phyloP scores from a whole-genome alignment of 2,888 invertebrate genomes.

The Nephrocerus scutellatus region DNA sequence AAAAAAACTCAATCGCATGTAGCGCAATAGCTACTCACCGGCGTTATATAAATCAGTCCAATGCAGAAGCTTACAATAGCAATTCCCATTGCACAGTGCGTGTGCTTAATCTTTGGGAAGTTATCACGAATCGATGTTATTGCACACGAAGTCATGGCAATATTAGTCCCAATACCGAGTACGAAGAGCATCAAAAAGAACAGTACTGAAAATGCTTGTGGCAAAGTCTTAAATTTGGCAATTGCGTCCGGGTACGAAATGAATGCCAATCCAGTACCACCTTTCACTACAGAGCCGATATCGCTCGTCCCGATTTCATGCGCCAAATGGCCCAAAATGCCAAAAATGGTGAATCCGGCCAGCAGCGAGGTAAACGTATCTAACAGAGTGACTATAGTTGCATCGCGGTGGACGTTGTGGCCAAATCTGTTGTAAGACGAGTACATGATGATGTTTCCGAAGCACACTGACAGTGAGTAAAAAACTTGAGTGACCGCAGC shows the following conservation, averaged over 20 bases:
- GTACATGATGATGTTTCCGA: conserved; percentile 58
- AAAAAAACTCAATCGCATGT: too few species aligned
- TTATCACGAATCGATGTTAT: conserved; percentile 50
- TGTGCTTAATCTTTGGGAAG: conserved; percentile 47
- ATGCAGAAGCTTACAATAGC: conserved; percentile 51
- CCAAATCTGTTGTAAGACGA: conserved; percentile 56
- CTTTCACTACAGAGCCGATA: conserved; percentile 50
- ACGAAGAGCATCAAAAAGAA: conserved; percentile 55
- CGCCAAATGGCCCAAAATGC: conserved; percentile 53
- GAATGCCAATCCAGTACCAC: conserved; percentile 53
- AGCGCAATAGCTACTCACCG: conserved; percentile 48
- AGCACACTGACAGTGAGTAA: conserved; percentile 58
- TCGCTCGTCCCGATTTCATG: conserved; percentile 49
- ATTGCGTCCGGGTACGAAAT: conserved; percentile 56
- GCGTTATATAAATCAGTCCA: conserved; percentile 59
- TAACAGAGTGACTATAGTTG: conserved; percentile 51
- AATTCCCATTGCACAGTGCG: conserved; percentile 51
- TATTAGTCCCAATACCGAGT: conserved; percentile 51
- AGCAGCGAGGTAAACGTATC: conserved; percentile 54
- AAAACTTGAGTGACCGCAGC: conserved; percentile 60
- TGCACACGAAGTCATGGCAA: conserved; percentile 49
- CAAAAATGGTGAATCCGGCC: conserved; percentile 54
- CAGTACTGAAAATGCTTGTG: conserved; percentile 53
- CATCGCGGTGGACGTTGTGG: conserved; percentile 56
- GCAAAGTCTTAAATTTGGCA: conserved; percentile 50